Conservation (phyloP, 2,113 vertebrate species). For the Ameiurus melas region DNA sequence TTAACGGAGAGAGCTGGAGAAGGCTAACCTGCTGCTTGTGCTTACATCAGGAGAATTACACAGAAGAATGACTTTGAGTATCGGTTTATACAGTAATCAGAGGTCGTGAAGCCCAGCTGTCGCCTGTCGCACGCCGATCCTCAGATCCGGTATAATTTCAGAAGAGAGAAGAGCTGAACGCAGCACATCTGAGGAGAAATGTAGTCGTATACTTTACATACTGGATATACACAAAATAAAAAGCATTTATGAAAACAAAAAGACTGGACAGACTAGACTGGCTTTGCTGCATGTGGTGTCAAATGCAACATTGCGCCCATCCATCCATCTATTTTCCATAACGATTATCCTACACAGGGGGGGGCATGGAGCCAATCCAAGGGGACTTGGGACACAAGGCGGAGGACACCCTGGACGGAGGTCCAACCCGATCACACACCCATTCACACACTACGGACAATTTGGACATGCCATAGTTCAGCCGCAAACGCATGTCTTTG, state of each 20-base stretch:
- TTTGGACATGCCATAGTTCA: too few species aligned
- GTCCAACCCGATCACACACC: too few species aligned
- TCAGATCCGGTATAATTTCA: neutral
- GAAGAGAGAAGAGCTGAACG: neutral
- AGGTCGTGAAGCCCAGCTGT: constrained; percentile 5
- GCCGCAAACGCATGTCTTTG: too few species aligned
- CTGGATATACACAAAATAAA: neutral
- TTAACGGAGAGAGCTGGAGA: neutral
- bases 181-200: neutral
- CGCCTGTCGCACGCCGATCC: neutral
- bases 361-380: too few species aligned
- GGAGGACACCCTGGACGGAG: too few species aligned
- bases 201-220: too few species aligned
- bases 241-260: neutral
- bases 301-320: neutral
- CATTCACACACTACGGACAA: too few species aligned
- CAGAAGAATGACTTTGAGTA: constrained; percentile 12
- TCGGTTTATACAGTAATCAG: constrained; percentile 7
- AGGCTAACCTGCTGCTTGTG: neutral
- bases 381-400: too few species aligned
- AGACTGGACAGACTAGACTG: neutral
- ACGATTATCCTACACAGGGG: too few species aligned
- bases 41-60: constrained; percentile 19
- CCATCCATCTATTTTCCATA: too few species aligned
- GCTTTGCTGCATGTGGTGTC: neutral